Evolutionary conservation across 2,888 invertebrate genomes (phyloP).

Genomic region (Leucophenga maculata): DNA sequence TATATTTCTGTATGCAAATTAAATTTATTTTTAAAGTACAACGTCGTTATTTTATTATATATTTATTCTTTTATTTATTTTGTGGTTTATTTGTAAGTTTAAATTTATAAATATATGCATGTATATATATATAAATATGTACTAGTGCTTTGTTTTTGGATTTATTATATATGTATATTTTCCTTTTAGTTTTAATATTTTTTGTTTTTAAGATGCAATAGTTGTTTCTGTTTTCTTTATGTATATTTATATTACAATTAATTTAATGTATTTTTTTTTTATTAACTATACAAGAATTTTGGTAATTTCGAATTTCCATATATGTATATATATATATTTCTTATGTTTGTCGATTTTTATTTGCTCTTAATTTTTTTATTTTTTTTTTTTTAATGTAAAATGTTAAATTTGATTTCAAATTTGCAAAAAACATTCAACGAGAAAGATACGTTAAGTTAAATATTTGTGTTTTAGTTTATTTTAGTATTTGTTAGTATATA

Average conservation of each 20-base stretch:
- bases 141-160: constrained; percentile 44
- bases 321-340: neutral
- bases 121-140: constrained; percentile 4
- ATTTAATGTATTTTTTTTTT: constrained; percentile 53
- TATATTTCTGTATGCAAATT: neutral
- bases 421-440: constrained; percentile 50
- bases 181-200: constrained; percentile 16
- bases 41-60: neutral
- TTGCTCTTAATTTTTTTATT: constrained; percentile 26
- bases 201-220: constrained; percentile 42
- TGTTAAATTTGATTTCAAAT: constrained; percentile 43
- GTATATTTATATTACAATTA: constrained; percentile 49
- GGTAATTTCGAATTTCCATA: constrained; percentile 36
- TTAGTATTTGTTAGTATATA: constrained; percentile 46
- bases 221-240: constrained; percentile 36
- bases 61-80: constrained; percentile 4
- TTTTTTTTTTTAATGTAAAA: constrained; percentile 39
- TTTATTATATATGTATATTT: constrained; percentile 47
- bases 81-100: constrained; percentile 40
- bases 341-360: constrained; percentile 36
- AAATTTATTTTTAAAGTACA: neutral
- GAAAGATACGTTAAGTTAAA: constrained; percentile 37
- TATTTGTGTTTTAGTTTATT: constrained; percentile 31
- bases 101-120: neutral
- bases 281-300: constrained; percentile 61